Evolutionary conservation across 2,113 vertebrate species (phyloP).

Genomic region (Oophaga pumilio): DNA sequence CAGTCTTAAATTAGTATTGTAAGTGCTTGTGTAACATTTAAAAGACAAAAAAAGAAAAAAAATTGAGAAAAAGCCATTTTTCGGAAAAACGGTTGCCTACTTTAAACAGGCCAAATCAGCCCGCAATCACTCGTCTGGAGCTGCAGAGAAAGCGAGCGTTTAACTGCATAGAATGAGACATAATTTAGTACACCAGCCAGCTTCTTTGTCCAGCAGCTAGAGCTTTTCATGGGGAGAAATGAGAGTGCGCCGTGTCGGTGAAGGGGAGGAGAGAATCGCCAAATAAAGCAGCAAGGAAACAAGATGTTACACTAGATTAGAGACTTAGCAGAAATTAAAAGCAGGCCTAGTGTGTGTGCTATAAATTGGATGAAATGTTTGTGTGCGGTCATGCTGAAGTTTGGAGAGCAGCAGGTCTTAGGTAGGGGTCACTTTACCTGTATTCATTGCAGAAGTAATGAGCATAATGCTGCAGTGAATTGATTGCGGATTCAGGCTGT

Average conservation of each 20-base stretch:
- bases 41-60: neutral
- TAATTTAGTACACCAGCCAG: conserved; percentile 18
- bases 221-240: conserved; percentile 43
- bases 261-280: conserved; percentile 13
- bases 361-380: conserved; percentile 46
- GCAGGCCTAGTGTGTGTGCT: conserved; percentile 26
- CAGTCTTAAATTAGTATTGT: no score
- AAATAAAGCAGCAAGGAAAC: conserved; percentile 41
- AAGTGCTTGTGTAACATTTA: no score
- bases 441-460: conserved; percentile 10
- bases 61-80: neutral
- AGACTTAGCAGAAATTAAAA: conserved; percentile 33
- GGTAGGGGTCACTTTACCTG: conserved; percentile 11
- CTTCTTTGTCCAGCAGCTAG: conserved; percentile 47
- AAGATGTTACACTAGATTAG: conserved; percentile 44
- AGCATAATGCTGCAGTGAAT: conserved; percentile 7
- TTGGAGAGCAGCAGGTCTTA: conserved; percentile 13
- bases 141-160: conserved; percentile 12
- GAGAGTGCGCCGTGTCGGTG: neutral
- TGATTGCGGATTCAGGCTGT: conserved; percentile 45
- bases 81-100: neutral
- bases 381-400: conserved; percentile 1
- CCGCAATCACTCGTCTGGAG: conserved; percentile 13
- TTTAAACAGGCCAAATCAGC: conserved; percentile 1
- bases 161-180: conserved; percentile 31